phyloP scores from a whole-genome alignment of 2,888 invertebrate genomes.

The Branchipolynoe longqiensis region DNA sequence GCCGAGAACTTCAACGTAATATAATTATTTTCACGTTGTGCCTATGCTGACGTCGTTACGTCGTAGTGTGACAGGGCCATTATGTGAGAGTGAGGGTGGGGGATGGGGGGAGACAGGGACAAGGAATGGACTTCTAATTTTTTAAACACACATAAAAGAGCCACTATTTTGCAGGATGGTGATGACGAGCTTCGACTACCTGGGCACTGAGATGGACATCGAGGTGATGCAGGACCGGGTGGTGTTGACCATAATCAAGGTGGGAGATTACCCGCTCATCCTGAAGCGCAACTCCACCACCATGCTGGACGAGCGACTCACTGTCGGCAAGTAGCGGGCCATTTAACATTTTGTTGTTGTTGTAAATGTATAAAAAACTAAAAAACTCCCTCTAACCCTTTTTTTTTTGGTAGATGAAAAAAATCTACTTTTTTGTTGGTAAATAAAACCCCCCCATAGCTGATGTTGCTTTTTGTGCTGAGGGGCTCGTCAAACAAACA shows the following conservation, averaged over 20 bases:
- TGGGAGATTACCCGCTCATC: constrained; percentile 62
- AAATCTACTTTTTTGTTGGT: too few species aligned
- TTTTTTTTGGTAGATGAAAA: too few species aligned
- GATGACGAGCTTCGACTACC: constrained; percentile 66
- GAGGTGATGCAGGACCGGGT: constrained; percentile 44
- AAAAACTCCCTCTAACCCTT: too few species aligned
- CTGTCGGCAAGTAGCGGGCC: constrained; percentile 41
- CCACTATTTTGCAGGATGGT: constrained; percentile 51
- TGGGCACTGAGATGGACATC: constrained; percentile 49
- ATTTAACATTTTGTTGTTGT: too few species aligned
- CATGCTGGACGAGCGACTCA: constrained; percentile 58
- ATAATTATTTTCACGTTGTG: too few species aligned
- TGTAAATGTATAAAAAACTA: too few species aligned
- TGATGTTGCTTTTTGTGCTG: too few species aligned
- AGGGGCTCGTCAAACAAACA: too few species aligned
- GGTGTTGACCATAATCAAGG: constrained; percentile 45
- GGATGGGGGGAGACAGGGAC: background rate
- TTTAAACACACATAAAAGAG: background rate
- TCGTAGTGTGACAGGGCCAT: too few species aligned
- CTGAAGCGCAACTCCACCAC: constrained; percentile 63
- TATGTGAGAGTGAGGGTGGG: background rate
- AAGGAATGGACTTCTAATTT: background rate
- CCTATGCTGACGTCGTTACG: too few species aligned
- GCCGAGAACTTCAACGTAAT: too few species aligned
- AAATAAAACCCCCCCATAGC: too few species aligned